Evolutionary conservation across 1,140 invertebrate genomes (phyloP).

Genomic region (Drosophila saltans): DNA sequence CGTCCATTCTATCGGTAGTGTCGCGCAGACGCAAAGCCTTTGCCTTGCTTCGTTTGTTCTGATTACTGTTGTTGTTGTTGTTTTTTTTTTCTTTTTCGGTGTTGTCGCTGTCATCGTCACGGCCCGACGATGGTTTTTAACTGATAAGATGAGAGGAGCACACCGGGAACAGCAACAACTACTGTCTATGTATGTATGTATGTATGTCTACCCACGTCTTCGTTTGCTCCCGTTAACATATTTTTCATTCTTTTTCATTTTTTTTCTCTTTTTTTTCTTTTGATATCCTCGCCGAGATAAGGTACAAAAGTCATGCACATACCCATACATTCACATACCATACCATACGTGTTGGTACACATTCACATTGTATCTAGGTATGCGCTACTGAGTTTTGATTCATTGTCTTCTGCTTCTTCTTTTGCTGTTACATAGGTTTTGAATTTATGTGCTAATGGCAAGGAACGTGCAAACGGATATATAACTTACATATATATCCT

Average conservation of each 20-base stretch:
- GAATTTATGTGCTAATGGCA: background rate
- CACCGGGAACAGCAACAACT: constrained; percentile 2
- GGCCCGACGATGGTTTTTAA: constrained; percentile 60
- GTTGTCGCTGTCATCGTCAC: constrained; percentile 65
- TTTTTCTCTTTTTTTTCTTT: background rate
- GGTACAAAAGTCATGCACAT: constrained; percentile 8
- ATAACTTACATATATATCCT: no score
- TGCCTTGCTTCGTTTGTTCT: constrained; percentile 32
- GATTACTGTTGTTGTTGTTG: constrained; percentile 47
- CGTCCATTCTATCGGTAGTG: constrained; percentile 13
- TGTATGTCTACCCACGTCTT: constrained; percentile 20
- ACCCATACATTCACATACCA: background rate
- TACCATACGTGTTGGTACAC: no score
- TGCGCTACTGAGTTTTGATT: constrained; percentile 8
- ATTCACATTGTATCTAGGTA: background rate
- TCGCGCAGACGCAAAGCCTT: constrained; percentile 54
- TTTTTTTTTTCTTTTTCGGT: constrained; percentile 24
- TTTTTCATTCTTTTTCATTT: background rate
- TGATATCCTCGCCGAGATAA: constrained; percentile 7
- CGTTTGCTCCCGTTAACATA: constrained; percentile 6
- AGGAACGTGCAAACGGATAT: background rate
- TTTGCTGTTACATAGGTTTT: background rate
- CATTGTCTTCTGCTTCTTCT: background rate
- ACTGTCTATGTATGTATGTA: constrained; percentile 34
- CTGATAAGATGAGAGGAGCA: constrained; percentile 51